These are phyloP conservation scores for Oreocharis arfaki DNA, from an alignment of 2,113 vertebrate genomes.

Conservation along the genomic window DNA sequence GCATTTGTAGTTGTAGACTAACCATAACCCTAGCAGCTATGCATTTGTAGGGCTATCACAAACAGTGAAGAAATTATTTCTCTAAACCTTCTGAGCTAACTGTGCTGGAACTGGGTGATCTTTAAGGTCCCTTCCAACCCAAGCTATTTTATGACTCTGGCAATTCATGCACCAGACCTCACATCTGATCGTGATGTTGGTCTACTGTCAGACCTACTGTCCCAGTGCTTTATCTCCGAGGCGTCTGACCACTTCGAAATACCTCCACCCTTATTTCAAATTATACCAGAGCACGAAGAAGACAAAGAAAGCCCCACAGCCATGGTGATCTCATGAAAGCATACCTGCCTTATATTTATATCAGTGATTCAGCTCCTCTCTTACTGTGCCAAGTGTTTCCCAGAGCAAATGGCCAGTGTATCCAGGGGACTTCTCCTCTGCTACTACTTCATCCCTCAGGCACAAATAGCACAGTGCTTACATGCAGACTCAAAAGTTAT, in stretches of 20 bases:
- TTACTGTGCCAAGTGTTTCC: background rate
- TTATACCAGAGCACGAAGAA: background rate
- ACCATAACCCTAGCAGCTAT: background rate
- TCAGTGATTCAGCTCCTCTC: background rate
- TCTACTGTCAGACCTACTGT: background rate
- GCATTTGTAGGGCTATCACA: background rate
- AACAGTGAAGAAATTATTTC: background rate
- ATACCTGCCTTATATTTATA: background rate
- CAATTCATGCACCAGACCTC: background rate
- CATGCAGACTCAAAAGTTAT: background rate
- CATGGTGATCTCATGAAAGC: background rate
- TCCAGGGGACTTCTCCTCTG: background rate
- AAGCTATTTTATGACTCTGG: background rate
- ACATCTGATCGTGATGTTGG: background rate
- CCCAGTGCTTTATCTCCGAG: background rate
- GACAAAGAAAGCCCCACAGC: background rate
- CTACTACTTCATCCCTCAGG: background rate
- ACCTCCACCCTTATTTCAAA: background rate
- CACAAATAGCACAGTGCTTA: background rate
- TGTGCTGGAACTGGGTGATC: background rate
- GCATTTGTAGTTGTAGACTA: background rate
- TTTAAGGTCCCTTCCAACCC: background rate
- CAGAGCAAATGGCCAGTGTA: background rate
- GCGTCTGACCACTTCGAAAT: background rate
- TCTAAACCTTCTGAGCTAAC: background rate